Evolutionary conservation across 1,140 invertebrate species (phyloP), one percentile per base, ranked within the genome.

Genomic region (Drosophila willistoni): DNA sequence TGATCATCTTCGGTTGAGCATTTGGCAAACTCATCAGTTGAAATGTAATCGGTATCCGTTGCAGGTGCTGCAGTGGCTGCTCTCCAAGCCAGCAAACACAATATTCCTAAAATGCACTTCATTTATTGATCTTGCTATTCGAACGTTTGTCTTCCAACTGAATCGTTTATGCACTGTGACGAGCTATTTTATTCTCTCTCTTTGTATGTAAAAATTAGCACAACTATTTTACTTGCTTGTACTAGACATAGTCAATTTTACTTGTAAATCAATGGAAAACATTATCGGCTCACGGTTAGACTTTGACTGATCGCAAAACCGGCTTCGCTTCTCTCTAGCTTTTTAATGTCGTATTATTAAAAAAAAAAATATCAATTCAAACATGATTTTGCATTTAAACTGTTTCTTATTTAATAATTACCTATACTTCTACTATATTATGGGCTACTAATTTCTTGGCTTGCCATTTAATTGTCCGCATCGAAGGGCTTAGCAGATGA

Each of bases 301-400:
- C 83, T 82, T 87, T 71, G 73, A 77, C 84, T 83, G 77, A 85
- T 66, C 65, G 59, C 47, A 66, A 80, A 87, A 89, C 83, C 84
- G 83, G 84, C 83, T 83, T 55, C 25, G 55, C 44, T 51, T 71
- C 47, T 60, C 56, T 36, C 72, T 29, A 62, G 68, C 73, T 70
- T 83, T 87, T 82, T 87, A 89, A 77, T 86, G 64, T 69, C 79
- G 64, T 79, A 77, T 86, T 81, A 87, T 87, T 82, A 34, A 73
- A 25, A 34, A 63, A 56, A 51, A 51, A 51, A 60, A 51, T 54
- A 69, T 33, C 42, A 14, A 56, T 67, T 33, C 47, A 14, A 51
- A 59, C 56, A 59, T 59, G 33, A 62, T 74, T 77, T 82, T 69
- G 82, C 82, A 83, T 77, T 76, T 76, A 65, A 77, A 73, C 54